Conservation (phyloP, 2,113 vertebrate genomes). For the Fregetta grallaria region DNA sequence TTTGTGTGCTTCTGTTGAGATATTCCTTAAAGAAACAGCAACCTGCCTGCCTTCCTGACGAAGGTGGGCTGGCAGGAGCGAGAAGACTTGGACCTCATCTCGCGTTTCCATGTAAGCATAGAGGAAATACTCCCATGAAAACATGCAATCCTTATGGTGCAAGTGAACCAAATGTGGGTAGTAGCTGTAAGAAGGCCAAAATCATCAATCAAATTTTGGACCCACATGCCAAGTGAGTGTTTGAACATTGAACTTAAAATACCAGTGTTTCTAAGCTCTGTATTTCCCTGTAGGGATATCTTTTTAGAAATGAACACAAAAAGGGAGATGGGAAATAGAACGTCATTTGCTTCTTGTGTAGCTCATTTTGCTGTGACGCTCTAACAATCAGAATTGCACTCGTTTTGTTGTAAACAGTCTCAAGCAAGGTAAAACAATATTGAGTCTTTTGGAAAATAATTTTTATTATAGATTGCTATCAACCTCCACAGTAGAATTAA, state of each 20-base stretch:
- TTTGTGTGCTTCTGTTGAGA: constrained; percentile 51
- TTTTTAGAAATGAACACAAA: neutral
- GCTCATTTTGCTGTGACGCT: neutral
- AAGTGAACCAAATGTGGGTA: neutral
- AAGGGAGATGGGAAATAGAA: neutral
- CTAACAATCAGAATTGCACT: neutral
- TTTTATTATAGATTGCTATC: neutral
- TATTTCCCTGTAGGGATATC: neutral
- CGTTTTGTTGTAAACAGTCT: neutral
- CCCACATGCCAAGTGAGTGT: neutral
- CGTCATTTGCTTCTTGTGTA: neutral
- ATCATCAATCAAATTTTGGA: neutral
- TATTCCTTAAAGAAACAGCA: constrained; percentile 55
- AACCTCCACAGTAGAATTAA: neutral
- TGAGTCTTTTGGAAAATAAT: neutral
- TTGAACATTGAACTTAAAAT: neutral
- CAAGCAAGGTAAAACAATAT: neutral
- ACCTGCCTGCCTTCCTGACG: neutral
- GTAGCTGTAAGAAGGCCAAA: neutral
- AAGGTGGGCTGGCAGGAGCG: neutral
- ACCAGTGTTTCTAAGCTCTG: neutral
- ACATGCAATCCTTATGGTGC: neutral
- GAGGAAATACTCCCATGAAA: neutral
- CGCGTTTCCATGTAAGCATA: neutral
- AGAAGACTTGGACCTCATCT: neutral